A percentile compares a stretch with the other conserved stretches of the same genome.
Evolutionary conservation across 1,140 invertebrate species (phyloP).

Genomic region (Lamellibrachia luymesi): DNA sequence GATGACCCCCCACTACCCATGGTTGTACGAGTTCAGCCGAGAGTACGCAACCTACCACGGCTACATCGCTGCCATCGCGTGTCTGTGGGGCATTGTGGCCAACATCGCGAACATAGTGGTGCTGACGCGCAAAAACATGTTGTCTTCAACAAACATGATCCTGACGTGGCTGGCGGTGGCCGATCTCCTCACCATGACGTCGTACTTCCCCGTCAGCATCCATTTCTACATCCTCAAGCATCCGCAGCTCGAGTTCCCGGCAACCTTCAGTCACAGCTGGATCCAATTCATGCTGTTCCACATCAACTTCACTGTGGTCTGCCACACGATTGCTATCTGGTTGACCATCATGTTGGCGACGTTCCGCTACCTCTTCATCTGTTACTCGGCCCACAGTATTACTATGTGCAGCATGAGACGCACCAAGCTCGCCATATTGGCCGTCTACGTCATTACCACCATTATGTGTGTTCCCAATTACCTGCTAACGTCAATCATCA

Average conservation of each 20-base stretch:
- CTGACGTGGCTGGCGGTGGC: slow-evolving; percentile 80
- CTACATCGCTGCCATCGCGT: slow-evolving; percentile 15
- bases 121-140: slow-evolving; percentile 81
- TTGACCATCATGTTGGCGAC: slow-evolving; percentile 87
- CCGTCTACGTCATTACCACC: slow-evolving; percentile 71
- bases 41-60: slow-evolving; percentile 17
- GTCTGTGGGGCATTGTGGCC: slow-evolving; percentile 76
- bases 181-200: slow-evolving; percentile 84
- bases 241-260: slow-evolving; percentile 27
- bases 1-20: slow-evolving; percentile 7
- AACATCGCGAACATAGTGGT: slow-evolving; percentile 89
- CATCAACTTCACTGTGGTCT: slow-evolving; percentile 72
- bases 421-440: slow-evolving; percentile 71
- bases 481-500: slow-evolving; percentile 52
- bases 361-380: slow-evolving; percentile 81
- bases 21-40: slow-evolving; percentile 11
- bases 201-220: slow-evolving; percentile 80
- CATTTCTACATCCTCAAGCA: slow-evolving; percentile 60
- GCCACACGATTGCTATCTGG: slow-evolving; percentile 92
- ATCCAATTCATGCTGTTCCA: slow-evolving; percentile 56
- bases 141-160: slow-evolving; percentile 80
- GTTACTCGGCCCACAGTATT: slow-evolving; percentile 64
- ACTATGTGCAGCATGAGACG: slow-evolving; percentile 72
- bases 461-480: slow-evolving; percentile 79
- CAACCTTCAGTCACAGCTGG: slow-evolving; percentile 39